Evolutionary conservation across 2,888 invertebrate species (phyloP).

Genomic region (Amblyjoppa fuscipennis): DNA sequence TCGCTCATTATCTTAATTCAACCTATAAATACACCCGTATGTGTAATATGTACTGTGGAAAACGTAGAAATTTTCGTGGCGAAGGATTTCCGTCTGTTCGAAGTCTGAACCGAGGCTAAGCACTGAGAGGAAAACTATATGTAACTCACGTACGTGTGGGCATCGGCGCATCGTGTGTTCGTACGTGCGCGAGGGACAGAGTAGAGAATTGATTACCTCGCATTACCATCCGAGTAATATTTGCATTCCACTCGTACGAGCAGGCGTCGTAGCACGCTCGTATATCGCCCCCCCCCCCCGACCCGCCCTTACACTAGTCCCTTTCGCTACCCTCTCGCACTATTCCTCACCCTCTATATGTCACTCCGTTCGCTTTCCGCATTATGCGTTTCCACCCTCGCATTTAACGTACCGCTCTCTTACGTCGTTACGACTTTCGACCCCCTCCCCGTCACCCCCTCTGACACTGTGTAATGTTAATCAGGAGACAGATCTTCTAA

Average conservation of each 20-base stretch:
- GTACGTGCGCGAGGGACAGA: slow-evolving; percentile 55
- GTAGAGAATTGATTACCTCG: slow-evolving; percentile 77
- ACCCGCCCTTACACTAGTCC: neutral
- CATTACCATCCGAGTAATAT: slow-evolving; percentile 83
- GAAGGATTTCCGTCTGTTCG: slow-evolving; percentile 19
- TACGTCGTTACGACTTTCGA: slow-evolving; percentile 67
- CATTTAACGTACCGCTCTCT: slow-evolving; percentile 59
- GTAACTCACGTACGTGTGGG: slow-evolving; percentile 30
- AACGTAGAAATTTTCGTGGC: slow-evolving; percentile 20
- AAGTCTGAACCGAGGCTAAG: slow-evolving; percentile 42
- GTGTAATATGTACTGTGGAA: slow-evolving; percentile 7
- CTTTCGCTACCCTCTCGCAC: slow-evolving; percentile 30
- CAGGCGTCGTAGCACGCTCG: slow-evolving; percentile 70
- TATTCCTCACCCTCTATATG: slow-evolving; percentile 47
- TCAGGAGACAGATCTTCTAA: slow-evolving; percentile 36
- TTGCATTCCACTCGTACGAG: slow-evolving; percentile 83
- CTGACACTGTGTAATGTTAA: slow-evolving; percentile 27
- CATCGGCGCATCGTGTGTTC: slow-evolving; percentile 6
- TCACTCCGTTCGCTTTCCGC: slow-evolving; percentile 56
- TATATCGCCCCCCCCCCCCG: slow-evolving; percentile 36
- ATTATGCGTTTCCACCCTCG: slow-evolving; percentile 66
- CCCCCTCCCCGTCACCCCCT: neutral
- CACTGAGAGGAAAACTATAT: slow-evolving; percentile 40
- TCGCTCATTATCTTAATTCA: neutral
- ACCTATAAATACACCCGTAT: neutral